Conservation (phyloP, 2,888 invertebrate species). For the Acronicta leporina region DNA sequence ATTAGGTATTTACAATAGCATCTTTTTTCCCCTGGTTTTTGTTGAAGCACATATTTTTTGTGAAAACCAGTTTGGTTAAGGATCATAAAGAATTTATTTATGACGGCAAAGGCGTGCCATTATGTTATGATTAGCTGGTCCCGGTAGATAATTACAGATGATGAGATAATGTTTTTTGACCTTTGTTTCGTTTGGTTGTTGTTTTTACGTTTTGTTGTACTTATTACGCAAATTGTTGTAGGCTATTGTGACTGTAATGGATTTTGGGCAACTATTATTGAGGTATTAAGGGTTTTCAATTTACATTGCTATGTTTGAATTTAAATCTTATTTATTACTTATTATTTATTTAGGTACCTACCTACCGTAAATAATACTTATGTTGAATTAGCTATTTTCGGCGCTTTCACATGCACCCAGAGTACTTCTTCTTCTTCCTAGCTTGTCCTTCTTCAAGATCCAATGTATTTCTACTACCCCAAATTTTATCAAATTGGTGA, state of each 20-base stretch:
- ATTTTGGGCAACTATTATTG: constrained; percentile 3
- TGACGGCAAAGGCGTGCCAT: constrained; percentile 75
- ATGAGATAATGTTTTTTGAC: constrained; percentile 68
- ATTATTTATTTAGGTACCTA: too few species aligned
- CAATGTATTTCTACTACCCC: too few species aligned
- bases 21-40: constrained; percentile 63
- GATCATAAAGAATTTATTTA: constrained; percentile 76
- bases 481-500: too few species aligned
- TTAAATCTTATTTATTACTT: too few species aligned
- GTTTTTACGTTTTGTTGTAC: constrained; percentile 48
- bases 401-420: too few species aligned
- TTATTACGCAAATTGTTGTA: constrained; percentile 45
- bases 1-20: constrained; percentile 79
- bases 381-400: too few species aligned
- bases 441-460: too few species aligned
- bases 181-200: constrained; percentile 61
- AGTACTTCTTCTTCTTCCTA: too few species aligned
- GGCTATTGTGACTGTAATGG: constrained; percentile 7
- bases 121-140: constrained; percentile 79
- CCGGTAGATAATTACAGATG: constrained; percentile 79
- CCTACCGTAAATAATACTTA: too few species aligned
- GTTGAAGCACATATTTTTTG: constrained; percentile 72
- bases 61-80: constrained; percentile 68
- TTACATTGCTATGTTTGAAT: too few species aligned
- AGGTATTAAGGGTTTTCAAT: too few species aligned